These are phyloP conservation scores for Agonum fuliginosum DNA, from an alignment of 2,888 invertebrate genomes.

Conservation along the genomic window DNA sequence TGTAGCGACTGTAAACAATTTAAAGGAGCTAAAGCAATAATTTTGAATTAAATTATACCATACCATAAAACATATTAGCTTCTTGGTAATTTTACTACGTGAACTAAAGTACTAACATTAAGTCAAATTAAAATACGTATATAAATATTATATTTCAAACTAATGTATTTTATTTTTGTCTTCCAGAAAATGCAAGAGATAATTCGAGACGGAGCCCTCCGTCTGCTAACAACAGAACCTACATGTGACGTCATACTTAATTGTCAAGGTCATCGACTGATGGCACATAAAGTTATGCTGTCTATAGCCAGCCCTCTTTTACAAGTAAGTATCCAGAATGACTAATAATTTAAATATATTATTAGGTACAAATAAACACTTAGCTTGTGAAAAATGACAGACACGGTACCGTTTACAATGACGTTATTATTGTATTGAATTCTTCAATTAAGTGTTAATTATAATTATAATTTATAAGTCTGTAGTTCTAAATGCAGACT, in stretches of 20 bases:
- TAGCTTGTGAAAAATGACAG: too few species aligned
- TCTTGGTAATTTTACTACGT: too few species aligned
- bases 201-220: slow-evolving; percentile 69
- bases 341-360: background rate
- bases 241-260: slow-evolving; percentile 79
- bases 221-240: slow-evolving; percentile 75
- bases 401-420: too few species aligned
- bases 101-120: too few species aligned
- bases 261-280: slow-evolving; percentile 78
- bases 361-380: background rate
- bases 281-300: slow-evolving; percentile 80
- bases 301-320: slow-evolving; percentile 82
- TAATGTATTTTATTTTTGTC: background rate
- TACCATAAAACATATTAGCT: too few species aligned
- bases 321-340: slow-evolving; percentile 74
- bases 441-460: too few species aligned
- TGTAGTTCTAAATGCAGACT: too few species aligned
- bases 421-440: too few species aligned
- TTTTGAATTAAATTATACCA: too few species aligned
- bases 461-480: too few species aligned
- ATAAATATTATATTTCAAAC: background rate
- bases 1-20: too few species aligned
- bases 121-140: background rate
- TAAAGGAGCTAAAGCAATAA: too few species aligned
- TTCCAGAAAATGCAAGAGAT: slow-evolving; percentile 68